A percentile compares a stretch with the other conserved stretches of the same genome.
Conservation (phyloP, 2,113 vertebrate genomes). For the Macroglossus sobrinus region DNA sequence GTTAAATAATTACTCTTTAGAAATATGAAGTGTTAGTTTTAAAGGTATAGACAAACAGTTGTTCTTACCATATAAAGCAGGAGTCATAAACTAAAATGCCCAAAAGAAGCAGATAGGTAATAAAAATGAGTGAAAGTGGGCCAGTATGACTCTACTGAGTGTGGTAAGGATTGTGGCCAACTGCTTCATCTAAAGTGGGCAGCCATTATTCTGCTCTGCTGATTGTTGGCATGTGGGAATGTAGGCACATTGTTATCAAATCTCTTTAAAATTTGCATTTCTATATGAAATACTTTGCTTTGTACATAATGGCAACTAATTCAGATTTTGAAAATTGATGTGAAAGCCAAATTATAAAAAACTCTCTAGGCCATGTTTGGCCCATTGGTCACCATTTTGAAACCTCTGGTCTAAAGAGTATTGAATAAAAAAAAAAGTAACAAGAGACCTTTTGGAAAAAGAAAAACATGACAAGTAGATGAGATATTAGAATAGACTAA, state of each 20-base stretch:
- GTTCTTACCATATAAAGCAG: not conserved
- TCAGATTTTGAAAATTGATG: conserved; percentile 12
- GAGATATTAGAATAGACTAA: not conserved
- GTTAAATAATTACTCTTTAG: not conserved
- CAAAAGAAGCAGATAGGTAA: not conserved
- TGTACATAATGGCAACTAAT: conserved; percentile 17
- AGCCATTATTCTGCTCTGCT: not conserved
- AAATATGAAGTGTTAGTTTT: conserved; percentile 29
- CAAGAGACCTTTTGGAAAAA: not conserved
- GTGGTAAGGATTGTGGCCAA: not conserved
- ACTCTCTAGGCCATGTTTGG: not conserved
- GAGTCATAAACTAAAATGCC: not conserved
- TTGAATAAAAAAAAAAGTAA: not conserved
- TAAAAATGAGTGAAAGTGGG: not conserved
- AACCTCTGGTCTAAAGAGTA: not conserved
- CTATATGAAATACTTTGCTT: conserved; percentile 31
- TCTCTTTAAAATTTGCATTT: not conserved
- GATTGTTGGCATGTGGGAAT: not conserved
- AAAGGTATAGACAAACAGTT: not conserved
- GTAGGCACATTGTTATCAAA: not conserved
- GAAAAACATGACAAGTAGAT: not conserved
- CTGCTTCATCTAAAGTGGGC: not conserved
- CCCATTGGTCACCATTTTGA: not conserved
- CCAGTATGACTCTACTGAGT: not conserved
- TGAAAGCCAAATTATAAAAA: not conserved